Base-by-base conservation (phyloP, 2,888 invertebrate genomes). In the Cybosia mesomella region DNA sequence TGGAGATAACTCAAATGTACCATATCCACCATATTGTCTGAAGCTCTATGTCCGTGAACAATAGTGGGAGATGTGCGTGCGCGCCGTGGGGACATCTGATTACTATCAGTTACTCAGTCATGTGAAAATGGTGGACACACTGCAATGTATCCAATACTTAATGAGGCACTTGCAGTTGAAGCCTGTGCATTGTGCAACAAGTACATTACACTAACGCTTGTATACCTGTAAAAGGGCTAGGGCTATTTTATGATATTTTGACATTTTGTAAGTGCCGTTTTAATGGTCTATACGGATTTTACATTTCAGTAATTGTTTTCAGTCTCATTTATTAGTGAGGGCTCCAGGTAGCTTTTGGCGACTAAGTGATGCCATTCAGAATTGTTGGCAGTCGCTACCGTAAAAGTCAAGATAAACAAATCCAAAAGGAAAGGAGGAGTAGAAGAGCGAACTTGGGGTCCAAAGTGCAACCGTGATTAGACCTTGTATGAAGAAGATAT, bases 11-110 rank as follows among this genome's bases (percentile, higher is more conserved):
- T 18, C n/a, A 4, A 24, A 24, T 15, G 13, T 34, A 15, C 22
- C 8, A 15, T 54, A 7, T 24, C 64, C 54, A 55, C 8, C n/a
- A 8, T 43, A 18, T 43, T 43, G 7, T n/a, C 39, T 21, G n/a
- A 21, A 54, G 24, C 28, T 58, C 24, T 8, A 11, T 60, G 54
- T 39, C 43, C 60, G 18, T 34, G 63, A 84, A 89, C 89, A 91
- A 91, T 87, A 71, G 88, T 89, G 90, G 81, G 90, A 90, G 86
- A 85, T 72, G 81, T 85, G 86, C 88, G 86, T 85, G 18, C 8
- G 82, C 79, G 76, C 82, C 78, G 75, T 80, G 80, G 83, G 75
- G 81, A 84, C 76, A 74, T 78, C 77, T 73, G 75, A 71, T 71
- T 55, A 18, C 4, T 64, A 75, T 66, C 68, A 34, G 54, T 13